Percentiles rank a stretch among this genome's conserved stretches.
Evolutionary conservation across 1,140 invertebrate genomes (phyloP).

Genomic region (Neoseiulus cucumeris): DNA sequence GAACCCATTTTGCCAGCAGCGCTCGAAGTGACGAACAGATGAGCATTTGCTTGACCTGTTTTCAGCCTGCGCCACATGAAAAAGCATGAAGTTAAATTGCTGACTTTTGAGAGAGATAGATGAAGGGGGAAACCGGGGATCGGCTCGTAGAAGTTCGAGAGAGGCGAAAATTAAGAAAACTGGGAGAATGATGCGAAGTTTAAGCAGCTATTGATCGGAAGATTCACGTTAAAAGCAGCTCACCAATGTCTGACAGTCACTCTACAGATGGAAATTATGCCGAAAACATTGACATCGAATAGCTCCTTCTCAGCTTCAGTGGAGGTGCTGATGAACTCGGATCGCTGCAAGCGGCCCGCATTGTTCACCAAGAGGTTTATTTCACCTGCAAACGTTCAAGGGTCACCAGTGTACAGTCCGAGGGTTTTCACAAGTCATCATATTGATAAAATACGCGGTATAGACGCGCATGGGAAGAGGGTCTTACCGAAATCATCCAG

Average conservation of each 20-base stretch:
- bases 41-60: slow-evolving; percentile 31
- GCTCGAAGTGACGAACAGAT: slow-evolving; percentile 50
- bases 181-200: too few relatives aligned
- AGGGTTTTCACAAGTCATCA: too few relatives aligned
- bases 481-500: slow-evolving; percentile 42
- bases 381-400: background rate
- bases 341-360: slow-evolving; percentile 56
- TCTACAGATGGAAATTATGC: slow-evolving; percentile 44
- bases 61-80: background rate
- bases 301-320: slow-evolving; percentile 49
- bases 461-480: background rate
- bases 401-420: too few relatives aligned
- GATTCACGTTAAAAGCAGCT: background rate
- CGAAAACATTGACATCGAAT: slow-evolving; percentile 62
- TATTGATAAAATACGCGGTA: too few relatives aligned
- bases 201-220: too few relatives aligned
- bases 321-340: slow-evolving; percentile 49
- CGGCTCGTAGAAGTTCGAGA: too few relatives aligned
- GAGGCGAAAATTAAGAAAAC: too few relatives aligned
- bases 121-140: too few relatives aligned
- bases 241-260: slow-evolving; percentile 44
- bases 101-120: too few relatives aligned
- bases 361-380: slow-evolving; percentile 58
- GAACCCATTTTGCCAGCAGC: slow-evolving; percentile 39
- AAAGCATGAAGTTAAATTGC: background rate